Base-by-base conservation (phyloP, 2,888 invertebrate species). In the Ceraclea dissimilis region DNA sequence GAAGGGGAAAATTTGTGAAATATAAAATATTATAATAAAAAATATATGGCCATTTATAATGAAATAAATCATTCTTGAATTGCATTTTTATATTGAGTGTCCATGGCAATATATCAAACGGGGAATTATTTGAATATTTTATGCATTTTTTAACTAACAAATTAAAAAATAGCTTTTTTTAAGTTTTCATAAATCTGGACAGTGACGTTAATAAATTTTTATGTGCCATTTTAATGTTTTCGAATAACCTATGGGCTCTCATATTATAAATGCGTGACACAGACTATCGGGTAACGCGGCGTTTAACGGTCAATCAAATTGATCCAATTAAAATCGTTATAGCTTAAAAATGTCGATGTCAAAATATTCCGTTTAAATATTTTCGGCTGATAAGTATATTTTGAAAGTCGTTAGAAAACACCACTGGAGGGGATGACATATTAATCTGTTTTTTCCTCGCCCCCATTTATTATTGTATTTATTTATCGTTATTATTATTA, bases 261-360 rank as follows among this genome's bases (percentile, higher is more conserved):
- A n/a, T n/a, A n/a, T n/a, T n/a, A n/a, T n/a, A n/a, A n/a, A n/a
- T n/a, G n/a, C n/a, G n/a, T 26, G 26, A 26, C 26, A 26, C 5
- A 4, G 26, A 26, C n/a, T n/a, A 26, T 26, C 26, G 26, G 26
- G 47, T 44, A 26, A 44, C 16, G 47, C 47, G 20, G 19, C 52
- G 46, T 31, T 31, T 52, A 47, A 52, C 48, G 56, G 52, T 56
- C 52, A 52, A 56, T 56, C 56, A 56, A 51, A 56, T 52, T 52
- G 51, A 56, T 56, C 51, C 56, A 56, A 52, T 56, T 52, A 56
- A 52, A 56, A 52, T 47, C 19, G 31, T 20, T 21, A 52, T 47
- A 13, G 52, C 21, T n/a, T 21, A 52, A 44, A 52, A 52, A 47
- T 20, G 18, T 17, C 47, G 47, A 47, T 47, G 5, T 26, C 26